phyloP scores from a whole-genome alignment of 1,140 invertebrate species.

The Probaryconus sp. region DNA sequence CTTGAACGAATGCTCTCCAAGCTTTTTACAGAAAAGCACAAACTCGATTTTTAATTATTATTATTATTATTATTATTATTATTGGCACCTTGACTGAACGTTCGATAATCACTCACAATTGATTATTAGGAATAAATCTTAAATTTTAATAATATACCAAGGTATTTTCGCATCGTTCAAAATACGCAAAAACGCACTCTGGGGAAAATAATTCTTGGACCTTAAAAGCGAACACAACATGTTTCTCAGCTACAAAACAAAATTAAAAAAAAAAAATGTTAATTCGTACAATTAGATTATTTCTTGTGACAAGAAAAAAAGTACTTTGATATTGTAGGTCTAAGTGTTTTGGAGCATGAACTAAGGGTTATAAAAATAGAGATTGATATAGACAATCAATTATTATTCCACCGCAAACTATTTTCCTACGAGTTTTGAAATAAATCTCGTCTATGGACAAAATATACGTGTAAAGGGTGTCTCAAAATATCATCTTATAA shows the following conservation, averaged over 20 bases:
- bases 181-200: constrained; percentile 12
- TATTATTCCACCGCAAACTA: constrained; percentile 46
- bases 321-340: constrained; percentile 44
- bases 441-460: constrained; percentile 31
- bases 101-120: constrained; percentile 16
- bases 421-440: constrained; percentile 38
- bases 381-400: constrained; percentile 34
- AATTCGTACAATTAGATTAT: too few species aligned
- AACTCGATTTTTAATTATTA: too few species aligned
- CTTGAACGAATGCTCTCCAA: too few species aligned
- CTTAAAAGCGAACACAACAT: background rate
- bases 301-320: constrained; percentile 30
- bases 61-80: too few species aligned
- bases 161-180: constrained; percentile 12
- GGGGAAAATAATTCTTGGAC: constrained; percentile 23
- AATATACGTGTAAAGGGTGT: constrained; percentile 14
- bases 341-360: constrained; percentile 34
- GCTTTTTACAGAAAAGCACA: background rate
- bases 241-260: constrained; percentile 1
- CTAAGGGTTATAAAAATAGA: constrained; percentile 50
- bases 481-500: background rate
- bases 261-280: constrained; percentile 13
- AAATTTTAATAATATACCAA: constrained; percentile 16
- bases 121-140: constrained; percentile 34
- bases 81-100: constrained; percentile 45